Percentiles rank a stretch among this genome's conserved stretches.
These are phyloP conservation scores for Melieria picta DNA, from an alignment of 2,888 invertebrate genomes.

Conservation along the genomic window DNA sequence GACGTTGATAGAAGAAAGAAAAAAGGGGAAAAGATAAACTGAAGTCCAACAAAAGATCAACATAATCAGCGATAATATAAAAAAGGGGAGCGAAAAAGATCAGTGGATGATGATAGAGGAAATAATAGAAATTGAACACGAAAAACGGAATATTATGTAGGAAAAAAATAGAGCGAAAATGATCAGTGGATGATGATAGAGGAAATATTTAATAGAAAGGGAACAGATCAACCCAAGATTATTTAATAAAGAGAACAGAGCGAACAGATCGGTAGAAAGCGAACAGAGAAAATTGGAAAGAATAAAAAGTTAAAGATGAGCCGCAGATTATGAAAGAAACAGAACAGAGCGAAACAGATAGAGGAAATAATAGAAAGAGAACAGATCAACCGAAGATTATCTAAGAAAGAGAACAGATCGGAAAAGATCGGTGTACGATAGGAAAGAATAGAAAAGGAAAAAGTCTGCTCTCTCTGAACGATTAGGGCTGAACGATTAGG, in stretches of 20 bases:
- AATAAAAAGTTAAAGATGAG: not conserved
- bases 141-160: not conserved
- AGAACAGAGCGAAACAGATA: not conserved
- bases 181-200: too few relatives aligned
- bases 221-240: too few relatives aligned
- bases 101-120: too few relatives aligned
- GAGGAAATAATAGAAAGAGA: not conserved
- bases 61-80: not conserved
- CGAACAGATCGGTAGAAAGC: too few relatives aligned
- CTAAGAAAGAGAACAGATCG: not conserved
- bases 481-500: too few relatives aligned
- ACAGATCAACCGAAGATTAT: not conserved
- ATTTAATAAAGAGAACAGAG: not conserved
- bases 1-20: too few relatives aligned
- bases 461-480: not conserved
- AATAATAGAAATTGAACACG: not conserved
- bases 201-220: too few relatives aligned
- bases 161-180: not conserved
- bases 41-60: not conserved
- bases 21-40: too few relatives aligned
- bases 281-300: too few relatives aligned
- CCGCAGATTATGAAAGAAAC: not conserved
- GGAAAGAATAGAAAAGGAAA: not conserved
- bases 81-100: not conserved
- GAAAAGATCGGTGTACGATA: not conserved